Base-by-base conservation (phyloP, 2,113 vertebrate genomes). In the Trematomus loennbergii region DNA sequence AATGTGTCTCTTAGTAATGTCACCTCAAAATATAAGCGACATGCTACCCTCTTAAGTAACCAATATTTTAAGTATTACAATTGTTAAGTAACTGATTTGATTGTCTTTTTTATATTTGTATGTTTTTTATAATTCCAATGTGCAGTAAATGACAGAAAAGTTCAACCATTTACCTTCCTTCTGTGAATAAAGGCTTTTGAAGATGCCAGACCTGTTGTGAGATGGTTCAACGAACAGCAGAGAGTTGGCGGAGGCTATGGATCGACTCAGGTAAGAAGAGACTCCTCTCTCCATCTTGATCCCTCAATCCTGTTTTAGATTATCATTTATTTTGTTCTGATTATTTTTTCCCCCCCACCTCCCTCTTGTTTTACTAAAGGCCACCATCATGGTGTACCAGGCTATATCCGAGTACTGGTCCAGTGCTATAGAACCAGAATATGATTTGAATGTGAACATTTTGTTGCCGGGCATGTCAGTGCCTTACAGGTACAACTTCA, bases 311-410 rank as follows among this genome's bases (percentile, higher is more conserved):
- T 29, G 3, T 40, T 16, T 60, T 40, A 5, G 40, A 15, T 60
- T 40, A 4, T 10, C 16, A 58, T 12, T 36, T 60, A 25, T 36
- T 36, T 36, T 36, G 3, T 36, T 17, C 9, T 36, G 9, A 59
- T 29, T 18, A 25, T 36, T 36, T 15, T 40, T 58, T 25, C 29
- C 22, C 22, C 22, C 22, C 22, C 22, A 22, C 2, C 22, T 22
- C 22, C 9, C 0, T 2, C 33, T 29, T 66, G 29, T 17, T 67
- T 2, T 54, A 22, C 67, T 82, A 1, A 82, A 99, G 97, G 94
- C 97, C 16, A 99, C 97, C 57, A 95, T 97, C 46, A 82, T 97
- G 80, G 97, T 96, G 25, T 97, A 97, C 93, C 97, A 98, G 90
- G 96, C 97, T 0, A 63, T 99, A 81, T 93, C 97, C 17, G 93